Evolutionary conservation across 2,797 vertebrate genomes (phyloP), one percentile per base, ranked within the genome.

Genomic region (Xenops minutus): DNA sequence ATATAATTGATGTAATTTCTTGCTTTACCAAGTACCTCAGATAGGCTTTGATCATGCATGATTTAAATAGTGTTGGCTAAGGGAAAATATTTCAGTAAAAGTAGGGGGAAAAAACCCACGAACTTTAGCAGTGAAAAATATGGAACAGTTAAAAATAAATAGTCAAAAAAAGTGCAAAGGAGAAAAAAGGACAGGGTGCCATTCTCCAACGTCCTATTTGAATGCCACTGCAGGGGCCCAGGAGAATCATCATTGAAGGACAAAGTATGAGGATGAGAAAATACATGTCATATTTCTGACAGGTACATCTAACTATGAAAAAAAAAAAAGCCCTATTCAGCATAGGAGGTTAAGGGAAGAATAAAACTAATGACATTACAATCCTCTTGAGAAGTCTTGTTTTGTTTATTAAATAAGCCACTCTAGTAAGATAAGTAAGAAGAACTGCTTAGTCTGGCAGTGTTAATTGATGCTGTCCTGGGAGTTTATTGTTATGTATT

Each of bases 331-430:
- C 12, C 66, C 75, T 69, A 66, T 93, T 95, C 94, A 95, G 85
- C 93, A 80, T 30, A 48, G 58, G 67, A 77, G 72, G 59, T 91
- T 81, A 87, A 68, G 52, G 39, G 55, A 91, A 94, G 82, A 74
- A 69, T 81, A 74, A 73, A 91, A 80, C 72, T 93, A 95, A 96
- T 94, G 89, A 88, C 64, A 88, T n/a, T 92, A 46, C 48, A 78
- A 49, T 92, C 23, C 69, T 92, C 81, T 75, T 77, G 79, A 95
- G 58, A 96, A 92, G 71, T 73, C 81, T 92, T 78, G 71, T 90
- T 95, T 84, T 95, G 80, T 96, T 93, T 88, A 85, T 92, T 95
- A 96, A 97, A 95, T 93, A 84, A 89, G 86, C 41, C 41, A 64
- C 23, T 43, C 43, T 37, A 59, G 62, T 81, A 78, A 92, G 93